These are phyloP conservation scores for Thunnus thynnus DNA, from an alignment of 2,113 vertebrate species.

Conservation along the genomic window DNA sequence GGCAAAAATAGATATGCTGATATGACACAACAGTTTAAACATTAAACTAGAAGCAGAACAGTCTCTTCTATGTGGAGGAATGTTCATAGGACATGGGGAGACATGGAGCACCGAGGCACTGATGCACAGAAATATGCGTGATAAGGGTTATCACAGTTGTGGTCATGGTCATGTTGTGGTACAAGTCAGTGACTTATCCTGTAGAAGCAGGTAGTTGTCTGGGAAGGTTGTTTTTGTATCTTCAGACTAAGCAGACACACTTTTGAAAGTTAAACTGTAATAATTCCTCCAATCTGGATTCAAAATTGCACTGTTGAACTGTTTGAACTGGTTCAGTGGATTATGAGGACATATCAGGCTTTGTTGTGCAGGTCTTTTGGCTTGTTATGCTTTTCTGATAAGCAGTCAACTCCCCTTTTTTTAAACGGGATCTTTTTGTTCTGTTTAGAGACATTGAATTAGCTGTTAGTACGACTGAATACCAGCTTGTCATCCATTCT, in stretches of 20 bases:
- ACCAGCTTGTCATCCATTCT: slow-evolving; percentile 14
- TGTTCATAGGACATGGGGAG: not conserved
- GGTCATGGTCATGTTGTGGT: not conserved
- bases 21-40: too few species aligned
- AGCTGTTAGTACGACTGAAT: slow-evolving; percentile 10
- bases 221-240: not conserved
- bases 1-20: too few species aligned
- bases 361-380: not conserved
- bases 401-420: not conserved
- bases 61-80: not conserved
- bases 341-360: not conserved
- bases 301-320: not conserved
- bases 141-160: slow-evolving; percentile 16
- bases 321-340: slow-evolving; percentile 2
- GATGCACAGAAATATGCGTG: slow-evolving; percentile 7
- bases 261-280: not conserved
- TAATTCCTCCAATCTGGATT: not conserved
- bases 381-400: not conserved
- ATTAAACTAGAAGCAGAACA: too few species aligned
- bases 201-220: not conserved
- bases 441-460: not conserved
- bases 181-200: not conserved
- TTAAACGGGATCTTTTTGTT: not conserved
- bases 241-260: not conserved
- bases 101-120: not conserved